Base-by-base conservation (phyloP, 2,797 vertebrate species). In the Gymnothorax reevesii region DNA sequence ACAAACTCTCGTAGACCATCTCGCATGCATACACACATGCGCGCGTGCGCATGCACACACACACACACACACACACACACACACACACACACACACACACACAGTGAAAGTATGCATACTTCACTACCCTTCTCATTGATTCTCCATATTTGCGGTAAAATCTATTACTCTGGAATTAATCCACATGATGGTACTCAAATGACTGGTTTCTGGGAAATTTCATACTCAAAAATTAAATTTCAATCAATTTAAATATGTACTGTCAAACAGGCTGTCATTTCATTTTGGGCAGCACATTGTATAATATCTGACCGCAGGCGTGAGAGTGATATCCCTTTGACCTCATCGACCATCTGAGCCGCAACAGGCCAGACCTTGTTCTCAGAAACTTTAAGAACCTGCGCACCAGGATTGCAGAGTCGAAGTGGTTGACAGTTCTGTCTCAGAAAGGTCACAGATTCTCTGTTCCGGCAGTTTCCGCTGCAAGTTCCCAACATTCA, bases 41-140 rank as follows among this genome's bases (percentile, higher is more conserved):
- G 52, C 83, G 75, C 2, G 8, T 49, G 42, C 8, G 4, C 84
- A 7, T 4, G 0, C 42, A 15, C 27, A 7, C 57, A 49, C 71
- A 42, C 57, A 79, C 55, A 49, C 84, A 85, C 8, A 49, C 17
- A 79, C 71, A 62, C 75, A 86, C 17, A 64, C 66, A 71, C 71
- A 9, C 71, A 75, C 15, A 49, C 7, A 49, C 73, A 73, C 20
- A 6, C 33, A 20, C 73, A 77, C 64, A 69, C 64, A 6, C 64
- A 69, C 64, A 64, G 60, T 64, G 60, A 64, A 64, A 64, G 15
- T 64, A 64, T 64, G 25, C 13, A 10, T 33, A 4, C 10, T 42
- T 42, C 71, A 75, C 71, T 75, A 9, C 71, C 71, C 71, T 75
- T 75, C 27, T 5, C 27, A 4, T 42, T 10, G 2, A 75, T 75